phyloP scores from a whole-genome alignment of 2,797 vertebrate genomes.

The Capromys pilorides region DNA sequence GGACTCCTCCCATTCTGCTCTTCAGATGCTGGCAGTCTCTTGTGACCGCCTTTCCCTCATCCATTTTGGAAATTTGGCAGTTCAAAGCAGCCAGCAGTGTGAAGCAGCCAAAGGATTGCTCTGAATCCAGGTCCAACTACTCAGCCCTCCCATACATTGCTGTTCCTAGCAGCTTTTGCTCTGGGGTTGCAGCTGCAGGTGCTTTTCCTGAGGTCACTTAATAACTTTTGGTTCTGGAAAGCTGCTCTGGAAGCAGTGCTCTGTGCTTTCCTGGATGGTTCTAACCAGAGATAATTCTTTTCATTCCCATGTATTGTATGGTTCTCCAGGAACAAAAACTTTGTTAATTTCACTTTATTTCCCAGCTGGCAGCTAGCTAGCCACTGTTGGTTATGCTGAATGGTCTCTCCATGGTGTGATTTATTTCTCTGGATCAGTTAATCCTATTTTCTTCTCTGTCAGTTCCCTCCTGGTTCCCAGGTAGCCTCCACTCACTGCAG shows the following conservation, averaged over 20 bases:
- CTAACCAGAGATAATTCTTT: background rate
- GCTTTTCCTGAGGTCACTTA: background rate
- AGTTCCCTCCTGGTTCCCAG: background rate
- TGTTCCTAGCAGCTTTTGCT: background rate
- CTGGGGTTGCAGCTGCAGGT: background rate
- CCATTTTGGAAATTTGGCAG: background rate
- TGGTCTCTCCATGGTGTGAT: background rate
- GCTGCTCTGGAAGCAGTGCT: background rate
- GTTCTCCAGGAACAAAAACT: background rate
- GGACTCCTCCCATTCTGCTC: background rate
- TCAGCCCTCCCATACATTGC: background rate
- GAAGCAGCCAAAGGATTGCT: background rate
- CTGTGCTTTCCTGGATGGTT: background rate
- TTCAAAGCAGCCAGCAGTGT: too few species aligned
- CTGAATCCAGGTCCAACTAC: background rate
- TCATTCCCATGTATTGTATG: background rate
- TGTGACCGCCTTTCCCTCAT: background rate
- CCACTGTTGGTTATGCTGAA: background rate
- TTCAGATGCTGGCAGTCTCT: background rate
- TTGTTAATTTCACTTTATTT: background rate
- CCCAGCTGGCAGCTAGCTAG: background rate
- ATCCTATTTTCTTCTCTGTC: background rate
- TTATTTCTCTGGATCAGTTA: background rate
- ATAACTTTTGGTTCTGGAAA: background rate
- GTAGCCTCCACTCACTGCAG: background rate